Evolutionary conservation across 2,113 vertebrate genomes (phyloP).

Genomic region (Tyrannus savana): DNA sequence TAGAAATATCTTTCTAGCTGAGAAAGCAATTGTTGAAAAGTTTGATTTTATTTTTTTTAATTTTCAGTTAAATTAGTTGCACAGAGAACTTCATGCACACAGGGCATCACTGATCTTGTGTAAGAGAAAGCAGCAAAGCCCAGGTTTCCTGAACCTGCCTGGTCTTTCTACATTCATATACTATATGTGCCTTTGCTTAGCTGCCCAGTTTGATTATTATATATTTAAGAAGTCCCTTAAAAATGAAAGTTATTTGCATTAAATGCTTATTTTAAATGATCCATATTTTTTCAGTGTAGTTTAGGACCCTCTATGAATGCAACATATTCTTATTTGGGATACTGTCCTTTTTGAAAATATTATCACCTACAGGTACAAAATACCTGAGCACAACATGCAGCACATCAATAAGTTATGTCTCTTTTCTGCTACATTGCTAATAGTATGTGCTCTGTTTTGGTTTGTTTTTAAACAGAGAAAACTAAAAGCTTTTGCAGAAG

Average conservation of each 20-base stretch:
- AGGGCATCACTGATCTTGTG: not conserved
- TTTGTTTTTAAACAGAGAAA: not conserved
- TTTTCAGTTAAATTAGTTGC: not conserved
- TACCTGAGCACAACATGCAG: not conserved
- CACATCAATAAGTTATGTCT: not conserved
- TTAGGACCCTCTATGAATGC: not conserved
- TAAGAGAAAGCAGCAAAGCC: not conserved
- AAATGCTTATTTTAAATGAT: not conserved
- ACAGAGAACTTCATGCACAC: not conserved
- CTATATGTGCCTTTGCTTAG: not conserved
- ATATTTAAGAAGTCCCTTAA: not conserved
- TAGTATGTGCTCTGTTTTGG: not conserved
- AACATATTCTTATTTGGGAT: not conserved
- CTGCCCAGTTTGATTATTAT: not conserved
- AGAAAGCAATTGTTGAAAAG: not conserved
- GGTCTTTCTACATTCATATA: not conserved
- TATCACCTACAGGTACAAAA: not conserved
- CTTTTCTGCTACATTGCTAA: not conserved
- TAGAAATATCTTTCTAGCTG: too few relatives aligned
- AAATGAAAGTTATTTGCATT: not conserved
- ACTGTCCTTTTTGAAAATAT: not conserved
- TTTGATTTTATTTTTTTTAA: not conserved
- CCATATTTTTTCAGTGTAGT: not conserved
- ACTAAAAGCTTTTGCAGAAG: not conserved
- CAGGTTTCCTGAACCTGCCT: not conserved